phyloP scores from a whole-genome alignment of 2,113 vertebrate genomes.

The Thryonomys swinderianus region DNA sequence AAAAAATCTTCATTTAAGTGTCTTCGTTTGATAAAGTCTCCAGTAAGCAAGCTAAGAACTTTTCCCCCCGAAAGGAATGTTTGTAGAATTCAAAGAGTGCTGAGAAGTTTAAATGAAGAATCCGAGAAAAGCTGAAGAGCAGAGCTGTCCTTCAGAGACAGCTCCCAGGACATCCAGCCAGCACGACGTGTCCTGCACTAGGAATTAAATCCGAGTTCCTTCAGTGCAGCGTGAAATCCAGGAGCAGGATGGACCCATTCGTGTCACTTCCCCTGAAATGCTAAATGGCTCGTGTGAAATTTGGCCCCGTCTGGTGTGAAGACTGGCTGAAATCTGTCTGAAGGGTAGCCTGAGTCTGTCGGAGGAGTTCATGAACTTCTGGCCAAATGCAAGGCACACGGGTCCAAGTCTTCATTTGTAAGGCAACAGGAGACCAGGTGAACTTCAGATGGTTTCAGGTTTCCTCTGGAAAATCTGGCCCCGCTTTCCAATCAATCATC shows the following conservation, averaged over 20 bases:
- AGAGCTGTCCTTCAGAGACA: background rate
- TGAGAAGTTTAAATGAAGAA: background rate
- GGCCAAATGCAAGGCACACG: conserved; percentile 68
- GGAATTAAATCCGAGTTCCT: conserved; percentile 31
- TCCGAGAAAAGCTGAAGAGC: background rate
- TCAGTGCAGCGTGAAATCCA: conserved; percentile 38
- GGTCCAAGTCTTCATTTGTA: conserved; percentile 73
- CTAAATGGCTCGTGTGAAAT: conserved; percentile 60
- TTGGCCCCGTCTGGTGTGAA: conserved; percentile 69
- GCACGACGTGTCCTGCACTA: background rate
- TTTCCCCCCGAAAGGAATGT: background rate
- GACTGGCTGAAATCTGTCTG: conserved; percentile 70
- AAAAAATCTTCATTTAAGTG: background rate
- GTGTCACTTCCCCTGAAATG: conserved; percentile 48
- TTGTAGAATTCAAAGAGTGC: background rate
- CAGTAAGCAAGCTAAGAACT: background rate
- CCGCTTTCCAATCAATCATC: conserved; percentile 78
- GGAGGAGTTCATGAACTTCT: conserved; percentile 80
- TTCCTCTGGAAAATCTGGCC: conserved; percentile 76
- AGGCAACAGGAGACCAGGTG: conserved; percentile 81
- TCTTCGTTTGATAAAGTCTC: conserved; percentile 10
- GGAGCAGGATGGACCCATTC: conserved; percentile 32
- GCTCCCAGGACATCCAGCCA: background rate
- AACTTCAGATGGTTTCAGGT: conserved; percentile 77
- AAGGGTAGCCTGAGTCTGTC: conserved; percentile 73